Percentiles rank a stretch among this genome's conserved stretches.
Conservation (phyloP, 2,888 invertebrate species). For the Aspidapion aeneum region DNA sequence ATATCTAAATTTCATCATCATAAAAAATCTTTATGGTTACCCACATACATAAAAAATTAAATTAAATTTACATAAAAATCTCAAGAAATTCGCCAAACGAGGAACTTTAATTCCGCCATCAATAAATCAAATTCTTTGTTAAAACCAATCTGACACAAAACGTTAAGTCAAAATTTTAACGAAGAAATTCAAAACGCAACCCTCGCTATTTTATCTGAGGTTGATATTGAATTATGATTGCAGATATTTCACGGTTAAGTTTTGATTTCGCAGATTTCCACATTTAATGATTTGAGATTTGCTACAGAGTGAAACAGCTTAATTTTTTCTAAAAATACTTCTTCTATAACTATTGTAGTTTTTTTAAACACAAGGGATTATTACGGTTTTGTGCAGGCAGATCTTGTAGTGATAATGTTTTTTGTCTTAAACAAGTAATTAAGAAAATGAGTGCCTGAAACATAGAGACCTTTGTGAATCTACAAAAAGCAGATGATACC, state of each 20-base stretch:
- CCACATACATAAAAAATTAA: neutral
- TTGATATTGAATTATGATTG: constrained; percentile 20
- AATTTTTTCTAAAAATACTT: too few relatives aligned
- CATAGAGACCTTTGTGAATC: too few relatives aligned
- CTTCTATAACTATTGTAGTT: too few relatives aligned
- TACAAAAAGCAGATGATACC: too few relatives aligned
- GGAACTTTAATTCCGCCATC: neutral
- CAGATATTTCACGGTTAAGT: constrained; percentile 17
- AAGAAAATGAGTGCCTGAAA: too few relatives aligned
- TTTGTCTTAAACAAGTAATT: too few relatives aligned
- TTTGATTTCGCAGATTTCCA: neutral
- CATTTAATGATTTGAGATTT: too few relatives aligned
- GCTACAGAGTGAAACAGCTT: too few relatives aligned
- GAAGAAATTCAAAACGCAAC: constrained; percentile 8
- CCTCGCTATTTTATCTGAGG: constrained; percentile 14
- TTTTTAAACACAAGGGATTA: too few relatives aligned
- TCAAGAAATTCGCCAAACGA: neutral
- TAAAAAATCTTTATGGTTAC: neutral
- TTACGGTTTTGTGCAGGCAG: too few relatives aligned
- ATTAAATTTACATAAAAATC: neutral
- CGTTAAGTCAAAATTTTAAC: neutral
- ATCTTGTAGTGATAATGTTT: too few relatives aligned
- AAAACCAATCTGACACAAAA: neutral
- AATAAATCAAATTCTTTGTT: neutral
- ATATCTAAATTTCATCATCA: neutral